Evolutionary conservation across 2,888 invertebrate genomes (phyloP), one percentile per base, ranked within the genome.

Genomic region (Dolomedes plantarius): DNA sequence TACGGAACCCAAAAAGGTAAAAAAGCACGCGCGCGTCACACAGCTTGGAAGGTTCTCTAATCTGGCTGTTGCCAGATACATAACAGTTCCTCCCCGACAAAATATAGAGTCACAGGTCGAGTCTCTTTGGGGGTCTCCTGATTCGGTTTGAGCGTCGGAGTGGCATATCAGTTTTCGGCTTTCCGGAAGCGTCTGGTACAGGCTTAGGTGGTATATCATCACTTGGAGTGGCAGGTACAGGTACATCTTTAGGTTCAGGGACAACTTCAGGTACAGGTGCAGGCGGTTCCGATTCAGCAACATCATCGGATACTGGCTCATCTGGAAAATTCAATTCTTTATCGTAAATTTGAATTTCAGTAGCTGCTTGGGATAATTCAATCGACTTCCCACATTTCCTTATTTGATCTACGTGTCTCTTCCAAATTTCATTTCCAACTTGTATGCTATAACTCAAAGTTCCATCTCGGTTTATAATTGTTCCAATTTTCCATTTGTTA

Each of bases 291-390:
- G 62, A 62, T 74, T 74, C 74, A 74, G 36, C 74, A 74, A 74
- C 74, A 74, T 74, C 74, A 74, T 74, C 74, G 74, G 74, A 74
- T 74, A 74, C 74, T 74, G 74, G 74, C 74, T 74, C 74, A 74
- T 74, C 74, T 74, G 74, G 74, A 62, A 74, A 74, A 74, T 74
- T 74, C 74, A 74, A 74, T 64, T 74, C 74, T 74, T 74, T 74
- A 74, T 74, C 74, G 64, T 74, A 74, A 62, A 74, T 74, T 74
- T 74, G 62, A 74, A 62, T 74, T 74, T 74, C 74, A 74, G 74
- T 74, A 64, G 74, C 74, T 62, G 74, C 74, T 74, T 74, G 74
- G 74, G 72, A 72, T 72, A 72, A 72, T 72, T 72, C 72, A 72
- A 72, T 72, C 72, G 31, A 72, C 72, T 72, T 72, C 72, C 72